Evolutionary conservation across 1,140 invertebrate genomes (phyloP), one percentile per base, ranked within the genome.

Genomic region (Papilio glaucus): DNA sequence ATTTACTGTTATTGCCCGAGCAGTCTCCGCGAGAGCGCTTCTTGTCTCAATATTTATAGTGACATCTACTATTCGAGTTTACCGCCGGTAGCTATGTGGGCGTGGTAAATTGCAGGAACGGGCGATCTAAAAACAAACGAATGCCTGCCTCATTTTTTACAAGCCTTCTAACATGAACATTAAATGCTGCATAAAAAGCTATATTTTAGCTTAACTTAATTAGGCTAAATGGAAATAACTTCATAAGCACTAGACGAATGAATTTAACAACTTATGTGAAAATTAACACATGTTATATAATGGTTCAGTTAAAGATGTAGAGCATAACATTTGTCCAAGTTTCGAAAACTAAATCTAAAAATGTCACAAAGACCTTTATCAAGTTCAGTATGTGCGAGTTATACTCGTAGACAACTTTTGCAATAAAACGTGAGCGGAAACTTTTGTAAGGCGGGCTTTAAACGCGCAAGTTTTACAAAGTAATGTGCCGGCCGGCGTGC

Each of bases 1-100:
- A 89, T 89, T 88, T 89, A 89, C 81, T 86, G 84, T 87, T 89
- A 89, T 85, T 74, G 84, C 74, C 62, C 73, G 71, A 75, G 68
- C 77, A 81, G 82, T 77, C 76, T 71, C 77, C 76, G 74, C 77
- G 77, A 78, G 68, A 75, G 57, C 72, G 81, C 77, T 83, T 80
- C 49, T 57, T 57, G 49, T 21, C 21, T 57, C 49, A 57, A 57
- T 57, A 57, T 57, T 57, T 57, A 57, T 57, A 57, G 49, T 57
- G 49, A 57, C 49, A 57, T 57, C 49, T 57, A n/a, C 49, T 12
- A 24, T 57, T 57, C 18, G 49, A 26, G 49, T 57, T 12, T 24
- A 57, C 24, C 12, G 12, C 12, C 49, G 24, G 49, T 57, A 57
- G 49, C 49, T 57, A 26, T 57, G 49, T 26, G 18, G 49, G 4